Conservation (phyloP, 2,797 vertebrate genomes). For the Apogon talboti region DNA sequence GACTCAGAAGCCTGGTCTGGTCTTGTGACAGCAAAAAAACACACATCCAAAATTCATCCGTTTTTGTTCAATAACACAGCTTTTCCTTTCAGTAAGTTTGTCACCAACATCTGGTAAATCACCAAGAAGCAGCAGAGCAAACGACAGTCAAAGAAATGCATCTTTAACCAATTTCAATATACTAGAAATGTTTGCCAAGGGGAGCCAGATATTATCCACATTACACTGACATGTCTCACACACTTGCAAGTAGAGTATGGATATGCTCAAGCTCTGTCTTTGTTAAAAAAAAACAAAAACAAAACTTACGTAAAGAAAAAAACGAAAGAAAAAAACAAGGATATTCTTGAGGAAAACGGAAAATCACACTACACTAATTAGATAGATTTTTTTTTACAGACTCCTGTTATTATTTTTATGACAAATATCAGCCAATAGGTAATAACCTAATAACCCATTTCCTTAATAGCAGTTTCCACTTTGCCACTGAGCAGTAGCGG, state of each 20-base stretch:
- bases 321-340: too few species aligned
- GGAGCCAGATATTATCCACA: neutral
- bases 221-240: neutral
- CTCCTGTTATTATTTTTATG: too few species aligned
- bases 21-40: slow-evolving; percentile 33
- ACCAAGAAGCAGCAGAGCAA: neutral
- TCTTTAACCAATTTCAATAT: neutral
- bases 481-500: neutral
- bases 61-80: slow-evolving; percentile 2
- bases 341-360: too few species aligned
- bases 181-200: slow-evolving; percentile 4
- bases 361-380: too few species aligned
- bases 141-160: neutral
- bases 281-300: neutral
- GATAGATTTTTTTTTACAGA: too few species aligned
- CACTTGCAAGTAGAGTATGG: neutral
- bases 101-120: neutral
- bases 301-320: too few species aligned
- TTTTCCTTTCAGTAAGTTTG: neutral
- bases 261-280: neutral
- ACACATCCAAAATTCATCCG: neutral
- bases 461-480: neutral
- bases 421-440: neutral
- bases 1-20: slow-evolving; percentile 14
- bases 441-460: neutral